Percentiles rank a stretch among this genome's conserved stretches.
Evolutionary conservation across 2,797 vertebrate genomes (phyloP).

Genomic region (Gallinago nigripennis): DNA sequence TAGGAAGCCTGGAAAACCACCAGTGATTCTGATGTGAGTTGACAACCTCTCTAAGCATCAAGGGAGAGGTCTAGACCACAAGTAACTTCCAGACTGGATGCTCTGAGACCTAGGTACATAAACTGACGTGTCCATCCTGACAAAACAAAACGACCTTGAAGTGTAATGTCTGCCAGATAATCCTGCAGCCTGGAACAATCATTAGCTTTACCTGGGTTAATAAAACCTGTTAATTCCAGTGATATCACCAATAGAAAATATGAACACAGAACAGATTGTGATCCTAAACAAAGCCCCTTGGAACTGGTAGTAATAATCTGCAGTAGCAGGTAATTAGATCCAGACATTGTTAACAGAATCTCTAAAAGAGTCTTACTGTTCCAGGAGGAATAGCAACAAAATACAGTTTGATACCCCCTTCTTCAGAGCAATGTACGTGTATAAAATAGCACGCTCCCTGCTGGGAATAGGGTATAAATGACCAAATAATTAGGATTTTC

Average conservation of each 20-base stretch:
- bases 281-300: not conserved
- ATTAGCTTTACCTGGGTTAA: not conserved
- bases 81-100: not conserved
- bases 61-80: not conserved
- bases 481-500: not conserved
- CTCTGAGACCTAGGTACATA: not conserved
- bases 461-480: not conserved
- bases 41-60: not conserved
- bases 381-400: not conserved
- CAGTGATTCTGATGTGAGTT: not conserved
- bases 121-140: not conserved
- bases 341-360: not conserved
- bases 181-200: not conserved
- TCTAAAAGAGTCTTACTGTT: not conserved
- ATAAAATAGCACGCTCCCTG: not conserved
- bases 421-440: not conserved
- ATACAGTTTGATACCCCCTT: not conserved
- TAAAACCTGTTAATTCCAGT: not conserved
- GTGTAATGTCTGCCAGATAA: not conserved
- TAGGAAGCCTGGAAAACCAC: not conserved
- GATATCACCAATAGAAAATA: not conserved
- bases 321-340: not conserved
- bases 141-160: not conserved
- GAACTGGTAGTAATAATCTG: not conserved
- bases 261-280: not conserved